Evolutionary conservation across 2,888 invertebrate species (phyloP), one percentile per base, ranked within the genome.

Genomic region (Poecilus cupreus): DNA sequence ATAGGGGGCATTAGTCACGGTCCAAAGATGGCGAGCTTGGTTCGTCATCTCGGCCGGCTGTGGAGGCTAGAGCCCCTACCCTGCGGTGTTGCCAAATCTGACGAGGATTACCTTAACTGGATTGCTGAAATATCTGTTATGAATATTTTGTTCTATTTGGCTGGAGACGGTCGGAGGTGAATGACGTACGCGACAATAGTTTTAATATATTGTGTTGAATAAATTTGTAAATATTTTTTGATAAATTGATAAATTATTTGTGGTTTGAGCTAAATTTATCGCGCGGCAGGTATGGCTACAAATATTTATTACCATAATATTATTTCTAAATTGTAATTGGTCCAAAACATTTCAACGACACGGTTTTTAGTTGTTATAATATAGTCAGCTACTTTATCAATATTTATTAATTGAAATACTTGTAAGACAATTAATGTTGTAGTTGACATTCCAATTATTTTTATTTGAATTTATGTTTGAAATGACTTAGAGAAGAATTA

Each of bases 1-100:
- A 85, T 84, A 83, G 84, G 82, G 81, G 74, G 83, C 54, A 84
- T 84, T 84, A 84, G 82, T 83, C 64, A 82, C 78, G 83, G 82
- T 84, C 77, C 83, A 82, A 84, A 84, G 74, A 83, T 83, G 84
- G 84, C 83, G 83, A 60, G 57, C 37, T 20, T 13, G 18, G 13
- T 78, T 22, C 43, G 78, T 78, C 64, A 76, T 79, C 68, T 78
- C 49, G 1, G 18, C 43, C 13, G 43, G 68, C 18, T 60, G 18
- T 60, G 37, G n/a, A 11, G 18, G 10, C 54, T 18, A 5, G n/a
- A 5, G 6, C 24, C 26, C 60, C 60, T 60, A 20, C 16, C 26
- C 60, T 46, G 43, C 72, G 22, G 43, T 37, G 77, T 77, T 77
- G 77, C 77, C 60, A 77, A 77, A 60, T 74, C 46, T 68, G 13